Conservation (phyloP, 2,888 invertebrate genomes). For the Leptinotarsa tumamoca region DNA sequence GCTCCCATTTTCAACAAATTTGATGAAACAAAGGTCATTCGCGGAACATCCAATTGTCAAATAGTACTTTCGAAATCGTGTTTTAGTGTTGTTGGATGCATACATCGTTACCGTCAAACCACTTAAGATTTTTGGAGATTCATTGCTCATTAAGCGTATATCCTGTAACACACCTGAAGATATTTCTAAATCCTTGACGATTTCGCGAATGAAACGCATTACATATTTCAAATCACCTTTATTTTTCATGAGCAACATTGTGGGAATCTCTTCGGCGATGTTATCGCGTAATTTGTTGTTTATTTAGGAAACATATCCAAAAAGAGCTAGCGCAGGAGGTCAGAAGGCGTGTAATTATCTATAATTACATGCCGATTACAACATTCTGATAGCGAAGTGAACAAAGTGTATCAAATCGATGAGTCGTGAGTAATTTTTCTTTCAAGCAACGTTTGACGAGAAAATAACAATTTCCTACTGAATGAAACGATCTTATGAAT, state of each 20-base stretch:
- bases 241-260: conserved; percentile 14
- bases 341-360: conserved; percentile 2
- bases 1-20: not conserved
- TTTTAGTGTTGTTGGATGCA: not conserved
- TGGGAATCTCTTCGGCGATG: conserved; percentile 8
- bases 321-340: conserved; percentile 5
- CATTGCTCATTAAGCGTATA: not conserved
- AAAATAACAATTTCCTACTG: too few relatives aligned
- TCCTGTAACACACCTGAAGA: not conserved
- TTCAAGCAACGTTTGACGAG: too few relatives aligned
- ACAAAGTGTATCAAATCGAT: conserved; percentile 8
- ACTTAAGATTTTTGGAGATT: not conserved
- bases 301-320: conserved; percentile 13
- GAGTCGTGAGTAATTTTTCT: not conserved
- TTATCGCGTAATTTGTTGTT: conserved; percentile 1
- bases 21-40: not conserved
- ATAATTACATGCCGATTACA: not conserved
- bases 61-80: not conserved
- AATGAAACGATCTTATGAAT: too few relatives aligned
- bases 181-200: not conserved
- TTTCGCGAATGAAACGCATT: not conserved
- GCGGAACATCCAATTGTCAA: not conserved
- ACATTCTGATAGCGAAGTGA: not conserved
- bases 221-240: conserved; percentile 1
- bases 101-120: too few relatives aligned